Base-by-base conservation (phyloP, 2,888 invertebrate genomes). In the Polydrusus cervinus region DNA sequence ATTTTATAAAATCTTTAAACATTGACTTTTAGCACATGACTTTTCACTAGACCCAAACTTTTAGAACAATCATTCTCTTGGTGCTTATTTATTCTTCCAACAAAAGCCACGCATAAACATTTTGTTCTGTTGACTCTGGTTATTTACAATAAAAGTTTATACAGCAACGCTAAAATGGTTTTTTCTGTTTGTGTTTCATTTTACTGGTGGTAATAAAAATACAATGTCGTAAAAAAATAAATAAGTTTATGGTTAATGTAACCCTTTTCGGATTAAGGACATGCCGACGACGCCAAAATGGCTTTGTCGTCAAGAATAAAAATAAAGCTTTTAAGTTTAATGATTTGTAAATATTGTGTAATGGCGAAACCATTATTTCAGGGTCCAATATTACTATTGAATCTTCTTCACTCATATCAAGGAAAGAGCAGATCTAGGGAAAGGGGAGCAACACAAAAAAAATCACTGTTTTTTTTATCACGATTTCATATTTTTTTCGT, bases 101-200 rank as follows among this genome's bases (percentile, higher is more conserved):
- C 72, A 71, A 55, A 71, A 65, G 49, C 75, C 71, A 38, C 6
- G 67, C 67, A 67, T 68, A 55, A 75, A 67, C 61, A 60, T 71
- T 71, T 34, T 53, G 67, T 69, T 64, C 49, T 76, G 72, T 76
- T 76, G 71, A 76, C 76, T 72, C 72, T 45, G 57, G 40, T 62
- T 76, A 76, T 76, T 76, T 76, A 76, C 76, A 62, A 72, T 76
- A 72, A 76, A 76, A 72, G 71, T 76, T 76, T 76, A 76, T 76
- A 76, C 72, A 43, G 57, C 69, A 30, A 72, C 69, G 76, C 72
- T 76, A 76, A 76, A 76, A 76, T 72, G 45, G 68, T 64, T 76
- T 71, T 76, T 76, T 76, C 60, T 71, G 76, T 76, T 68, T 76
- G 61, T 51, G 71, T 68, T 75, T 49, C 62, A 53, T 76, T 75